Conservation (phyloP, 53 echinoderm and acorn worm species). For the Pentamera pediparva region DNA sequence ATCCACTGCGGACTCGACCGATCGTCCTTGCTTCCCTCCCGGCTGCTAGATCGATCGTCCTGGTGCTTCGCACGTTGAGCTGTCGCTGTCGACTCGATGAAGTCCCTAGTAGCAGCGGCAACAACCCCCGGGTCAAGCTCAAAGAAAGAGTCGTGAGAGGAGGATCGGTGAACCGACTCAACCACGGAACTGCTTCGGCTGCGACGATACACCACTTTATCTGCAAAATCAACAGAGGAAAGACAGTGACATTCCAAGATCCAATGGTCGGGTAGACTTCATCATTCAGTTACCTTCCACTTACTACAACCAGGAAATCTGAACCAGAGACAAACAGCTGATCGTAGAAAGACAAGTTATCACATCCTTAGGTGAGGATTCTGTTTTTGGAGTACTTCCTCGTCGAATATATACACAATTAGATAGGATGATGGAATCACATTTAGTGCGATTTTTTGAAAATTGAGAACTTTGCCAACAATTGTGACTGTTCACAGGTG, state of each 20-base stretch:
- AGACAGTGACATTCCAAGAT: too few relatives aligned
- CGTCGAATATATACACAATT: too few relatives aligned
- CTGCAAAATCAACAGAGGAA: slow-evolving; percentile 23
- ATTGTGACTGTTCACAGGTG: too few relatives aligned
- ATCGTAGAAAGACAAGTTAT: too few relatives aligned
- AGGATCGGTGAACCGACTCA: slow-evolving; percentile 57
- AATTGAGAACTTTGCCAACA: too few relatives aligned
- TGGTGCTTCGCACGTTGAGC: slow-evolving; percentile 37
- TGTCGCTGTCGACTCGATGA: slow-evolving; percentile 38
- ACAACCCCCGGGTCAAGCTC: slow-evolving; percentile 64
- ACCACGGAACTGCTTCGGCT: slow-evolving; percentile 71
- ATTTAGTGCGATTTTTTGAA: too few relatives aligned
- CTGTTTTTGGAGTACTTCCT: too few relatives aligned
- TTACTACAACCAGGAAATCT: background rate
- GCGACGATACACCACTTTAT: slow-evolving; percentile 34
- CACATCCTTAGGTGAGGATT: too few relatives aligned
- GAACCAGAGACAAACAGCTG: too few relatives aligned
- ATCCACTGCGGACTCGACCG: slow-evolving; percentile 86
- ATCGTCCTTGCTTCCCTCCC: slow-evolving; percentile 33
- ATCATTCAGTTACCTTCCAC: background rate
- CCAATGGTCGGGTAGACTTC: background rate
- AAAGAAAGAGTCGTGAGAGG: slow-evolving; percentile 92
- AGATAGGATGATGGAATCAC: too few relatives aligned
- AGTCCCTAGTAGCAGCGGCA: slow-evolving; percentile 68
- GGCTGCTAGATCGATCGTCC: slow-evolving; percentile 44